Evolutionary conservation across 1,140 invertebrate species (phyloP).

Genomic region (Epicauta chinensis): DNA sequence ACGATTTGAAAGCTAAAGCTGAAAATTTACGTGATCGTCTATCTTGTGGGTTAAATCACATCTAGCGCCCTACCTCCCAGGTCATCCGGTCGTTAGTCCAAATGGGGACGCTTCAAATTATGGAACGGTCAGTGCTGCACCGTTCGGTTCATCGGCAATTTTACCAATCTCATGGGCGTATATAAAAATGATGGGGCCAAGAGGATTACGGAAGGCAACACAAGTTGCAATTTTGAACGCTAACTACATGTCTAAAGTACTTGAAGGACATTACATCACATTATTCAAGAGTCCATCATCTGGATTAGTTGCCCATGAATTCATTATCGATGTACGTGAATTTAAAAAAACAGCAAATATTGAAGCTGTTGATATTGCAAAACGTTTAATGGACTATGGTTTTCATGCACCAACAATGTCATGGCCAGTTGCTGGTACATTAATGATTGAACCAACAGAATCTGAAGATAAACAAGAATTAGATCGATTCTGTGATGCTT

Average conservation of each 20-base stretch:
- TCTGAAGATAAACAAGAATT: slow-evolving; percentile 95
- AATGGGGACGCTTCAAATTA: slow-evolving; percentile 56
- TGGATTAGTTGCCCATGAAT: slow-evolving; percentile 92
- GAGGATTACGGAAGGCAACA: slow-evolving; percentile 84
- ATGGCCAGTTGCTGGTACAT: slow-evolving; percentile 92
- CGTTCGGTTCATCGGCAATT: slow-evolving; percentile 93
- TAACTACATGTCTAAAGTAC: slow-evolving; percentile 93
- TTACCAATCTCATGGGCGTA: slow-evolving; percentile 99
- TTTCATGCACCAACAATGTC: slow-evolving; percentile 99
- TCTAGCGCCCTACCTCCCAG: slow-evolving; percentile 87
- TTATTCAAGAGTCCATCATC: slow-evolving; percentile 76
- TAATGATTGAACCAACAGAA: slow-evolving; percentile 99
- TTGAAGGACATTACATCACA: slow-evolving; percentile 86
- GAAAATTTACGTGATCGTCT: slow-evolving; percentile 76
- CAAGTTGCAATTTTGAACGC: slow-evolving; percentile 98
- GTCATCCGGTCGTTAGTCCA: slow-evolving; percentile 83
- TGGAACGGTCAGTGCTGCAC: slow-evolving; percentile 91
- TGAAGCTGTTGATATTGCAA: slow-evolving; percentile 96
- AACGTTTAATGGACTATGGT: slow-evolving; percentile 95
- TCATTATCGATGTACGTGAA: slow-evolving; percentile 91
- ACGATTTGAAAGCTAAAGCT: slow-evolving; percentile 77
- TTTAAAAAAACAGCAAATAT: slow-evolving; percentile 93
- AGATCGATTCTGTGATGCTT: slow-evolving; percentile 92
- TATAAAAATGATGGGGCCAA: slow-evolving; percentile 96
- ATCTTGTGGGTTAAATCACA: slow-evolving; percentile 93